phyloP scores from a whole-genome alignment of 1,140 invertebrate genomes.

The Hyposmocoma kahamanoa region DNA sequence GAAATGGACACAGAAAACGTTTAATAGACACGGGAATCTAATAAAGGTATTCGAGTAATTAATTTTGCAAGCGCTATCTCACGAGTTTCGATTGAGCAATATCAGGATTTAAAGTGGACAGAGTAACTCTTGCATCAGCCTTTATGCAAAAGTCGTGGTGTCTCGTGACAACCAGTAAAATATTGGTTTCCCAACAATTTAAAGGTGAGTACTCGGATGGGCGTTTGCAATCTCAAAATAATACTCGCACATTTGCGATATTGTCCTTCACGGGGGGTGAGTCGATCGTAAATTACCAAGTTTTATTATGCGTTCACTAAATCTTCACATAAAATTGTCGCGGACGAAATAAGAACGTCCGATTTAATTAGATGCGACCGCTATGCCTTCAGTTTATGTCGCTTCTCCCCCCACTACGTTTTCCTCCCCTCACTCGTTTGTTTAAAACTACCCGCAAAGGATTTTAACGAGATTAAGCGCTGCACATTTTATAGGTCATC shows the following conservation, averaged over 20 bases:
- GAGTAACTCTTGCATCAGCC: neutral
- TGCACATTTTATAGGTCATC: slow-evolving; percentile 60
- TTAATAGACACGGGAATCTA: slow-evolving; percentile 6
- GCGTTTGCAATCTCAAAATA: no score
- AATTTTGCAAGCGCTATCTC: slow-evolving; percentile 9
- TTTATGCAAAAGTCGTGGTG: slow-evolving; percentile 9
- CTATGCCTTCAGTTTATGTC: slow-evolving; percentile 30
- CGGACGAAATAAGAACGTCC: slow-evolving; percentile 56
- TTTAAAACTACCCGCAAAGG: slow-evolving; percentile 59
- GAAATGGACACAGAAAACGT: no score
- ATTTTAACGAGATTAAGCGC: slow-evolving; percentile 59
- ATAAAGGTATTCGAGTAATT: slow-evolving; percentile 8
- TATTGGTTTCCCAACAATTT: neutral
- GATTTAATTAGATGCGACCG: slow-evolving; percentile 62
- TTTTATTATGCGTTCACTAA: slow-evolving; percentile 54
- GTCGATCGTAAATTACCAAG: slow-evolving; percentile 47
- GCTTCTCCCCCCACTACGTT: slow-evolving; percentile 9
- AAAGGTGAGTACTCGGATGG: no score
- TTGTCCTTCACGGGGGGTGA: slow-evolving; percentile 50
- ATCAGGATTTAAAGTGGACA: slow-evolving; percentile 10
- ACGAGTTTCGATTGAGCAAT: slow-evolving; percentile 11
- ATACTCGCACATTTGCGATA: slow-evolving; percentile 49
- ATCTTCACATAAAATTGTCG: slow-evolving; percentile 62
- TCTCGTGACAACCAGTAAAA: slow-evolving; percentile 3
- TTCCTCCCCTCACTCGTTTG: slow-evolving; percentile 23